Base-by-base conservation (phyloP, 1,140 invertebrate species). In the Ladona fulva region DNA sequence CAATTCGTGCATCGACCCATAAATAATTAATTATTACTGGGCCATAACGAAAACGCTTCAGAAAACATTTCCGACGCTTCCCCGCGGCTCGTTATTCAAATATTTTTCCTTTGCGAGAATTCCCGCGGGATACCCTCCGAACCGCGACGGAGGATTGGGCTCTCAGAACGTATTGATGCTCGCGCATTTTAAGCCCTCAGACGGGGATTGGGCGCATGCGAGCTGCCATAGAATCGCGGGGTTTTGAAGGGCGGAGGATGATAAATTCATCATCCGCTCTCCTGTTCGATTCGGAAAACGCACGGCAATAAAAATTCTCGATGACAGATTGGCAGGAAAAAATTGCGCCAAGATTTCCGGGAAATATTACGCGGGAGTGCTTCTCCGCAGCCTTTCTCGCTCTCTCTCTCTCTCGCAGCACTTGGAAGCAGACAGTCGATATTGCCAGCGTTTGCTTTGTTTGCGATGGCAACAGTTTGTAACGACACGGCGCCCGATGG, bases 281-380 rank as follows among this genome's bases (percentile, higher is more conserved):
- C 14, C 3, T 12, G 29, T 37, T 16, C 52, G 52, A 66, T 66
- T 22, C 14, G n/a, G n/a, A 66, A 66, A 66, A 66, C 14, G n/a
- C 52, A 66, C 3, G 5, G 52, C 52, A 5, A 66, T 66, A 66
- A 66, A 66, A 66, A 66, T 66, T 66, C 52, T 12, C 52, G 52
- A 66, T 66, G 52, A 66, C 52, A 66, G 52, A 66, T 66, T 66
- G 52, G 52, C 52, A 66, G 52, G n/a, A 22, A 66, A 66, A 66
- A 66, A 66, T 66, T 12, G 52, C 52, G n/a, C 16, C 52, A 66
- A 66, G 52, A 66, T 66, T 66, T 22, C 16, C 16, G 12, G n/a
- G 52, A 66, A 66, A 66, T 66, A 66, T 66, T 66, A 66, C 52
- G 3, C 3, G 52, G n/a, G n/a, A 22, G 52, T 19, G n/a, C 14